These are phyloP conservation scores for Pangasius djambal DNA, from an alignment of 2,797 vertebrate species.

Conservation along the genomic window DNA sequence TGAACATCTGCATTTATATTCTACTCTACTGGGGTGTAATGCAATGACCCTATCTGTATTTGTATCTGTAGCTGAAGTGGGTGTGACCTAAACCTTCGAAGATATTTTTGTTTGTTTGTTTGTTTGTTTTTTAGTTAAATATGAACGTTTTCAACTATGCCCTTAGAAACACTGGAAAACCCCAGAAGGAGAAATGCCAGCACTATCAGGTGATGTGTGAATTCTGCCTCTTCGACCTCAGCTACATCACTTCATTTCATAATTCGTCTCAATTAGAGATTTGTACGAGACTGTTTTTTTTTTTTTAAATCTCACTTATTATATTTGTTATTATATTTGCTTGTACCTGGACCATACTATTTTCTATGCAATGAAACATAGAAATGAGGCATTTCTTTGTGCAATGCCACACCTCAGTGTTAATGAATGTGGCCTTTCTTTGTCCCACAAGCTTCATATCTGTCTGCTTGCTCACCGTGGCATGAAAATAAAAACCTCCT, in stretches of 20 bases:
- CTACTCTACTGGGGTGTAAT: not conserved
- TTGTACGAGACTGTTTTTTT: not conserved
- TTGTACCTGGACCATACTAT: not conserved
- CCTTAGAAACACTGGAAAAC: not conserved
- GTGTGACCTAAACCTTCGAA: not conserved
- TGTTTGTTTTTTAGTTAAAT: not conserved
- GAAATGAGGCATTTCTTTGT: not conserved
- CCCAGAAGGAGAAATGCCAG: not conserved
- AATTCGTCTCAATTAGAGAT: not conserved
- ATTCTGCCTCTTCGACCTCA: not conserved
- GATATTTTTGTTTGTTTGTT: not conserved
- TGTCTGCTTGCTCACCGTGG: not conserved
- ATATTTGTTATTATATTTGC: not conserved
- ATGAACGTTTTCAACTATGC: not conserved
- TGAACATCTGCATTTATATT: not conserved
- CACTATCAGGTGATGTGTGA: not conserved
- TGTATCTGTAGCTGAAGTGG: not conserved
- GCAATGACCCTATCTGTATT: not conserved
- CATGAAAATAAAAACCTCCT: not conserved
- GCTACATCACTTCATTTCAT: not conserved
- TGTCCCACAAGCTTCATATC: not conserved
- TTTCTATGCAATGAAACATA: not conserved
- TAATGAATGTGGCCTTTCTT: not conserved
- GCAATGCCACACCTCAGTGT: not conserved
- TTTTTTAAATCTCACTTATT: not conserved